Base-by-base conservation (phyloP, 53 echinoderm and acorn worm species). In the Arbacia lixula region DNA sequence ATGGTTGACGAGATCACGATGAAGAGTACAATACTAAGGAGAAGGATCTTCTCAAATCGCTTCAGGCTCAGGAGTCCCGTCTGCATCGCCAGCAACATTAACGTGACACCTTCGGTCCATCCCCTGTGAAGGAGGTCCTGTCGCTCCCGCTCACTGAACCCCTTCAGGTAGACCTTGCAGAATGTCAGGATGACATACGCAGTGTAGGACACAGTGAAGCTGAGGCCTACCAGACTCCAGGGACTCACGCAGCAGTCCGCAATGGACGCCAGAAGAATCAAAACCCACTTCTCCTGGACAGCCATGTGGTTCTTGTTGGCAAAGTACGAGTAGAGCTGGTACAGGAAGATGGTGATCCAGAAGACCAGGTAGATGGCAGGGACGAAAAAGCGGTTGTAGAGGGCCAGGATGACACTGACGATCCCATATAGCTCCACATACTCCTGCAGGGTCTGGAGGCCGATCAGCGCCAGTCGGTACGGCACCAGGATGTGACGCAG, bases 181-280 rank as follows among this genome's bases (percentile, higher is more conserved):
- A 92, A 66, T 1, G 83, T 85, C 60, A 95, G 76, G 32, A 92
- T 57, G 0, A 92, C 60, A 71, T 87, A 99, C 5, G 94, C 99
- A 2, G 92, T 66, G 49, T 99, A 99, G 33, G 98, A 98, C 24
- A 99, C 99, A 17, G 94, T 84, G 63, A 84, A 95, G 85, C 99
- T 92, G 51, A 99, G 92, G 0, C 99, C 99, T 4, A 99, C 74
- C 38, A 99, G 85, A 68, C 94, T 95, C 99, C 99, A 99, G 0
- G 95, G 99, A 79, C 92, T 92, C 64, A 90, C 86, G 46, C 94
- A 99, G 83, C 94, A 92, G 53, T 95, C 92, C 1, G 94, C 99
- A 27, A 94, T 86, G 2, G 91, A 84, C 5, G 99, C 94, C 5
- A 94, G 87, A 9, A 94, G 84, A 41, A 94, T 86, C 40, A 94